Evolutionary conservation across 2,888 invertebrate species (phyloP).

Genomic region (Dione juno): DNA sequence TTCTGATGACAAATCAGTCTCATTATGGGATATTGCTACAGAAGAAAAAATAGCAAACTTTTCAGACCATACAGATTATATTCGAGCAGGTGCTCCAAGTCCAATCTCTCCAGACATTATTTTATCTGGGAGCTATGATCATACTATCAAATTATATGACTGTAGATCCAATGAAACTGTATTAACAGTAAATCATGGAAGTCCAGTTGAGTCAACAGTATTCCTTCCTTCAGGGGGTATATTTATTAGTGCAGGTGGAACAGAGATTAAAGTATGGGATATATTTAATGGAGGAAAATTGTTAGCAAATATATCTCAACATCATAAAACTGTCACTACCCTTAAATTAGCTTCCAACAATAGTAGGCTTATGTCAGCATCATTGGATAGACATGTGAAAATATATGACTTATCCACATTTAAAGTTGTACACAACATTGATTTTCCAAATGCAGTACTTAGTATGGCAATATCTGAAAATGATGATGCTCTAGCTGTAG

Average conservation of each 20-base stretch:
- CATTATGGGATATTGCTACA: slow-evolving; percentile 95
- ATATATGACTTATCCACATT: slow-evolving; percentile 94
- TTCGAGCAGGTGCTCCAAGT: slow-evolving; percentile 92
- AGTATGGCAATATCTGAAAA: slow-evolving; percentile 90
- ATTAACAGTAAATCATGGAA: slow-evolving; percentile 91
- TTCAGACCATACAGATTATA: slow-evolving; percentile 90
- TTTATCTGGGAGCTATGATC: slow-evolving; percentile 95
- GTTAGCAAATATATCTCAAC: slow-evolving; percentile 92
- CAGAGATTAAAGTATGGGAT: slow-evolving; percentile 97
- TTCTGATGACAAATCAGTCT: slow-evolving; percentile 94
- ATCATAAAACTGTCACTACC: slow-evolving; percentile 97
- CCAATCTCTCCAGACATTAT: slow-evolving; percentile 89
- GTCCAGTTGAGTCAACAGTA: slow-evolving; percentile 94
- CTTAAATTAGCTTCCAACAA: slow-evolving; percentile 91
- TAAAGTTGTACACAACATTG: slow-evolving; percentile 93
- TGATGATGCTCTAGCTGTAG: slow-evolving; percentile 94
- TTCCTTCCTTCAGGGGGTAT: slow-evolving; percentile 95
- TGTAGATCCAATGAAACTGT: slow-evolving; percentile 88
- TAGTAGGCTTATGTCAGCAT: slow-evolving; percentile 92
- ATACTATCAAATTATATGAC: slow-evolving; percentile 94
- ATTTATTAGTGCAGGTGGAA: slow-evolving; percentile 95
- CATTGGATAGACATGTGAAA: slow-evolving; percentile 96
- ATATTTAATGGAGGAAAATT: slow-evolving; percentile 93
- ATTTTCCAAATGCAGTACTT: slow-evolving; percentile 95
- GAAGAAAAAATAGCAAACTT: slow-evolving; percentile 88